Percentiles rank a stretch among this genome's conserved stretches.
Evolutionary conservation across 2,113 vertebrate species (phyloP).

Genomic region (Phaetusa simplex): DNA sequence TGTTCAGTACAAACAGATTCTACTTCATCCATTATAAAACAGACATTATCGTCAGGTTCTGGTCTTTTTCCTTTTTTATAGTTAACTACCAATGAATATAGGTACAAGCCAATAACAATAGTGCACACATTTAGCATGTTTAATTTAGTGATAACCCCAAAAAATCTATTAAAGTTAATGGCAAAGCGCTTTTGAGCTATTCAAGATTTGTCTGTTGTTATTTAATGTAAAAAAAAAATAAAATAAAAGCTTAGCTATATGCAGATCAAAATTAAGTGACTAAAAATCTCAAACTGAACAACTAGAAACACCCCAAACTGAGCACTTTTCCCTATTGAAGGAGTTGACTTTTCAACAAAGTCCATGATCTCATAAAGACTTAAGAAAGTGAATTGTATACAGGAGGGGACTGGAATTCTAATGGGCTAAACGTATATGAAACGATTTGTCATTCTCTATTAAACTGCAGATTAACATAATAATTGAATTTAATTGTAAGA

Average conservation of each 20-base stretch:
- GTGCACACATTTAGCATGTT: not conserved
- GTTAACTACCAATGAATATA: not conserved
- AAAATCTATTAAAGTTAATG: not conserved
- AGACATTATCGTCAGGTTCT: not conserved
- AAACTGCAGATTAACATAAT: not conserved
- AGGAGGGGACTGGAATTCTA: not conserved
- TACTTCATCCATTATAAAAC: not conserved
- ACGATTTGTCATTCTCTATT: not conserved
- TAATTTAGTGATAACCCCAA: not conserved
- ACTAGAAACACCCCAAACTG: not conserved
- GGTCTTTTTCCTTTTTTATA: not conserved
- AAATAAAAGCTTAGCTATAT: not conserved
- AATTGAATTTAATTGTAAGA: not conserved
- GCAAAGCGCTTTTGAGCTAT: not conserved
- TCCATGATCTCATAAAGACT: not conserved
- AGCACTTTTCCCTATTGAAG: not conserved
- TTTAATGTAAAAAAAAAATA: not conserved
- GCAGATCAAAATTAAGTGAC: not conserved
- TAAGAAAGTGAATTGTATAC: not conserved
- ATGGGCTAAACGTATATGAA: not conserved
- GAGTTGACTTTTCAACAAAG: not conserved
- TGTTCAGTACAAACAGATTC: not conserved
- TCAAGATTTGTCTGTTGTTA: not conserved
- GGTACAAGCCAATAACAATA: not conserved
- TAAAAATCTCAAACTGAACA: not conserved